Evolutionary conservation across 2,113 vertebrate genomes (phyloP).

Genomic region (Chiloscyllium plagiosum): DNA sequence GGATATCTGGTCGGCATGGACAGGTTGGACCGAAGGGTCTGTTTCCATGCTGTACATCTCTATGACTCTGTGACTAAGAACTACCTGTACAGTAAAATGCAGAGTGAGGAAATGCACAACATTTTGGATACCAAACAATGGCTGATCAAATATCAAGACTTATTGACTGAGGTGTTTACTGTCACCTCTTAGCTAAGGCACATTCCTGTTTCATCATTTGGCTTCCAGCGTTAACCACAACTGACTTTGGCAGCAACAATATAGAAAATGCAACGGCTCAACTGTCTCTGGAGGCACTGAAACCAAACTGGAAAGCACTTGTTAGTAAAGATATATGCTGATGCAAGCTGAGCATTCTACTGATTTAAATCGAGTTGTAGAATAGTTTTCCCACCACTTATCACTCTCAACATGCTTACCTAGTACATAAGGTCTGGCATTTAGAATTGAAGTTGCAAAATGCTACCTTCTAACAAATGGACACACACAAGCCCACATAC

Average conservation of each 20-base stretch:
- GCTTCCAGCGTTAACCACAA: background rate
- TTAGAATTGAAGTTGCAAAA: background rate
- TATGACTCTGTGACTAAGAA: too few relatives aligned
- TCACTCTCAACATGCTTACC: background rate
- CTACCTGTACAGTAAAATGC: background rate
- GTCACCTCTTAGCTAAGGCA: background rate
- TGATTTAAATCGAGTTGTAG: background rate
- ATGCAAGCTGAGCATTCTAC: background rate
- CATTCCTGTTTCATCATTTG: background rate
- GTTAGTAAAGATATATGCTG: background rate
- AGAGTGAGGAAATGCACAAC: background rate
- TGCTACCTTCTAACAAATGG: background rate
- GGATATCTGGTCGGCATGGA: too few relatives aligned
- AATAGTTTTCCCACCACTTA: background rate
- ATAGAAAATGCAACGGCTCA: background rate
- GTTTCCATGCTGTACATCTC: too few relatives aligned
- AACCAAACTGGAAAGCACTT: background rate
- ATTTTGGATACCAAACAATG: background rate
- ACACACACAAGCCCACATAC: too few relatives aligned
- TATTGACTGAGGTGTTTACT: background rate
- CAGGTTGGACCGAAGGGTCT: too few relatives aligned
- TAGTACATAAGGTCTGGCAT: background rate
- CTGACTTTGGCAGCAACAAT: background rate
- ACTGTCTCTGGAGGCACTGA: background rate
- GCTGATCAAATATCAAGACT: background rate